phyloP scores from a whole-genome alignment of 2,888 invertebrate species.

The Himalopsyche anomala region DNA sequence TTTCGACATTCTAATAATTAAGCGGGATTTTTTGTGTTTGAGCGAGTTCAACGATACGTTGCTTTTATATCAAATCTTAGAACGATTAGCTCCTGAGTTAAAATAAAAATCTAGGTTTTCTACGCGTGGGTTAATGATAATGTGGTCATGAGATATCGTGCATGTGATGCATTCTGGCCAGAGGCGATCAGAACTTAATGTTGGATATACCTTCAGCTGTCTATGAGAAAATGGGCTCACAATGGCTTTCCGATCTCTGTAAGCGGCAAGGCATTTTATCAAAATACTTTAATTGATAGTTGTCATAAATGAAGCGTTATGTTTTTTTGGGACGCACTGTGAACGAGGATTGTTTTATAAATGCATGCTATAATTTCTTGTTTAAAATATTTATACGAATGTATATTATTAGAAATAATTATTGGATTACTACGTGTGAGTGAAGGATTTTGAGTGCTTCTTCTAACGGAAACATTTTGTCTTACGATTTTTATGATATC shows the following conservation, averaged over 20 bases:
- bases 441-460: neutral
- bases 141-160: slow-evolving; percentile 63
- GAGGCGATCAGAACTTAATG: slow-evolving; percentile 54
- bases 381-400: slow-evolving; percentile 56
- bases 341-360: slow-evolving; percentile 61
- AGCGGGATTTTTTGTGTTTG: slow-evolving; percentile 12
- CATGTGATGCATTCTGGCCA: slow-evolving; percentile 60
- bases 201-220: slow-evolving; percentile 42
- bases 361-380: slow-evolving; percentile 62
- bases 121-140: slow-evolving; percentile 64
- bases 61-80: slow-evolving; percentile 57
- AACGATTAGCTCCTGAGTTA: slow-evolving; percentile 65
- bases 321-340: slow-evolving; percentile 48
- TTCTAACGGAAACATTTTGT: neutral
- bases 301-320: slow-evolving; percentile 64
- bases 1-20: neutral
- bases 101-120: slow-evolving; percentile 63
- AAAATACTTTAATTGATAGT: slow-evolving; percentile 65
- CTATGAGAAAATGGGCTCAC: slow-evolving; percentile 39
- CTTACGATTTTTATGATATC: neutral
- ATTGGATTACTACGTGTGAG: neutral
- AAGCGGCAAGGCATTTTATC: slow-evolving; percentile 63
- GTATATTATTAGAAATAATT: slow-evolving; percentile 52
- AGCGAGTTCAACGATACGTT: slow-evolving; percentile 30
- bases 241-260: slow-evolving; percentile 51